Base-by-base conservation (phyloP, 2,113 vertebrate species). In the Perognathus longimembris region DNA sequence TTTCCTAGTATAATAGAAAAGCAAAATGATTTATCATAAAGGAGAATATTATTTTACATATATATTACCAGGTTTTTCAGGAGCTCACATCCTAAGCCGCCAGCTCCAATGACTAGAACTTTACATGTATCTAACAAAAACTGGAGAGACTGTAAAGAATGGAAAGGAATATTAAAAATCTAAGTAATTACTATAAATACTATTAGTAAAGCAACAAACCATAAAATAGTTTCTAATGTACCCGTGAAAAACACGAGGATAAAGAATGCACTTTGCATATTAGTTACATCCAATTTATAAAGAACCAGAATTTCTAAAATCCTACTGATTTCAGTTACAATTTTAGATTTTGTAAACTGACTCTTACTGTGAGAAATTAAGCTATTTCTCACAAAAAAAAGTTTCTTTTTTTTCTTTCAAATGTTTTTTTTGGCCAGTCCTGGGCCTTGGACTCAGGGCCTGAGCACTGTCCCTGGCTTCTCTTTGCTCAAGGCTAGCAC, bases 51-150 rank as follows among this genome's bases (percentile, higher is more conserved):
- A 61, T 10, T 57, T 61, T 30, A 61, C 69, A 59, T 6, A 28
- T 66, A 95, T 38, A 97, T 98, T 99, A 99, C 99, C 99, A 99
- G 98, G 97, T 99, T 98, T 98, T 99, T 99, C 84, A 99, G 98
- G 91, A 99, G 99, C 97, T 99, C 99, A 94, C 99, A 99, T 98
- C 99, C 99, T 97, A 99, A 98, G 96, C 99, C 99, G 93, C 99
- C 99, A 95, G 99, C 99, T 97, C 99, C 99, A 97, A 99, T 99
- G 94, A 99, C 98, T 92, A 99, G 98, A 95, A 99, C 98, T 98
- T 99, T 99, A 98, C 99, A 99, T 82, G 99, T 99, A 95, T 98
- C 98, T 95, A 99, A 98, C 94, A 99, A 98, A 98, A 99, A 99
- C 90, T 99, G 98, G 84, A 99, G 98, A 22, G 98, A 98, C 99